Evolutionary conservation across 2,797 vertebrate genomes (phyloP).

Genomic region (Channallabes apus): DNA sequence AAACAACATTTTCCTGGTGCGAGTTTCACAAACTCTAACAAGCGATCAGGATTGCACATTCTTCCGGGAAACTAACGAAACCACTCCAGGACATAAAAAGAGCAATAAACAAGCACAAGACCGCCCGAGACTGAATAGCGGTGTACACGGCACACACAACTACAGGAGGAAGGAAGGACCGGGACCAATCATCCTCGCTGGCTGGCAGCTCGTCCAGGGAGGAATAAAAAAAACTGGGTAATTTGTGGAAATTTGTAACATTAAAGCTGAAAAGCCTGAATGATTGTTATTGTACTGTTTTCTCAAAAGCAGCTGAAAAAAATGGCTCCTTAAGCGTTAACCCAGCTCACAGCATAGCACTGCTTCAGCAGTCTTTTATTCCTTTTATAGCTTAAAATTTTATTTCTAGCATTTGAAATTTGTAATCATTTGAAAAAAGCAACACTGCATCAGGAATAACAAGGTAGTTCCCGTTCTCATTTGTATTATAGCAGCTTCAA

Average conservation of each 20-base stretch:
- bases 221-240: neutral
- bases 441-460: neutral
- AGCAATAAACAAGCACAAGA: neutral
- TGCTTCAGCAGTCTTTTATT: neutral
- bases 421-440: neutral
- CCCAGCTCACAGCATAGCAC: neutral
- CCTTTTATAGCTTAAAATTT: neutral
- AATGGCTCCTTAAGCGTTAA: neutral
- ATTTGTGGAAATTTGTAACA: neutral
- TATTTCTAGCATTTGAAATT: neutral
- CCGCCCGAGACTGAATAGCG: neutral
- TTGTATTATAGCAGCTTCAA: neutral
- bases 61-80: neutral
- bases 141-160: neutral
- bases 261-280: neutral
- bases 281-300: constrained; percentile 8
- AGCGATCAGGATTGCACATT: neutral
- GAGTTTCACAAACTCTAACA: constrained; percentile 5
- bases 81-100: constrained; percentile 1
- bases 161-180: neutral
- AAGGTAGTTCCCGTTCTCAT: neutral
- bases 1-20: neutral
- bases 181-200: constrained; percentile 2
- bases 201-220: neutral
- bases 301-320: neutral